Percentiles rank a stretch among this genome's conserved stretches.
These are phyloP conservation scores for Botia almorhae DNA, from an alignment of 2,797 vertebrate genomes.

Conservation along the genomic window DNA sequence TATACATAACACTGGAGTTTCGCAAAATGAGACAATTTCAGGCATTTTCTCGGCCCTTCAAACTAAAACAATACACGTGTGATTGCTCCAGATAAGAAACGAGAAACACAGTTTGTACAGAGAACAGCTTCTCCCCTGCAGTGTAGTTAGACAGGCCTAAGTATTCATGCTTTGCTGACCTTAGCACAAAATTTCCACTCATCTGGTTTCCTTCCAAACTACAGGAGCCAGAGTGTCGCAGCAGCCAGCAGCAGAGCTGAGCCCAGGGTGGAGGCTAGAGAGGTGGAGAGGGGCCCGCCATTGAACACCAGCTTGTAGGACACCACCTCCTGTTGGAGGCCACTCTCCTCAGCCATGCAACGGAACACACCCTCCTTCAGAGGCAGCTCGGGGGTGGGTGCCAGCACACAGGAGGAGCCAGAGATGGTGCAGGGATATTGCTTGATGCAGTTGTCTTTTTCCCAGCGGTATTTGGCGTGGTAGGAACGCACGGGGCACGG, in stretches of 20 bases:
- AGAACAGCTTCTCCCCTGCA: conserved; percentile 37
- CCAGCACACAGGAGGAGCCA: conserved; percentile 81
- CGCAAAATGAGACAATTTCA: conserved; percentile 26
- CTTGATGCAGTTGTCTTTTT: conserved; percentile 78
- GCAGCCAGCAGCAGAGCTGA: conserved; percentile 73
- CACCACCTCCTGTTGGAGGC: conserved; percentile 82
- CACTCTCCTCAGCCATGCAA: conserved; percentile 82
- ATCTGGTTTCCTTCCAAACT: conserved; percentile 59
- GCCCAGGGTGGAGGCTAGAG: conserved; percentile 71
- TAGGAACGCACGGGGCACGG: conserved; percentile 83
- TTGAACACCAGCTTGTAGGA: conserved; percentile 80
- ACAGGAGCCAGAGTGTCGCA: conserved; percentile 77
- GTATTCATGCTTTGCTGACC: conserved; percentile 71
- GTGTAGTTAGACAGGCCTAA: conserved; percentile 59
- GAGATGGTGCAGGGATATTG: conserved; percentile 82
- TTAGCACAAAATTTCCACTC: conserved; percentile 54
- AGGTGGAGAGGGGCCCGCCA: conserved; percentile 68
- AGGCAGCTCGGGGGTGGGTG: conserved; percentile 72
- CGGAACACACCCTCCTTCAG: conserved; percentile 81
- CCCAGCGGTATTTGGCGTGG: conserved; percentile 84
- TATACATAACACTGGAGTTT: conserved; percentile 37
- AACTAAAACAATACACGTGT: conserved; percentile 22
- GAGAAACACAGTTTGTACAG: conserved; percentile 52
- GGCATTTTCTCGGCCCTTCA: conserved; percentile 50
- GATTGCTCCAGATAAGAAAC: conserved; percentile 54